Base-by-base conservation (phyloP, 1,140 invertebrate genomes). In the Lepidurus couesii region DNA sequence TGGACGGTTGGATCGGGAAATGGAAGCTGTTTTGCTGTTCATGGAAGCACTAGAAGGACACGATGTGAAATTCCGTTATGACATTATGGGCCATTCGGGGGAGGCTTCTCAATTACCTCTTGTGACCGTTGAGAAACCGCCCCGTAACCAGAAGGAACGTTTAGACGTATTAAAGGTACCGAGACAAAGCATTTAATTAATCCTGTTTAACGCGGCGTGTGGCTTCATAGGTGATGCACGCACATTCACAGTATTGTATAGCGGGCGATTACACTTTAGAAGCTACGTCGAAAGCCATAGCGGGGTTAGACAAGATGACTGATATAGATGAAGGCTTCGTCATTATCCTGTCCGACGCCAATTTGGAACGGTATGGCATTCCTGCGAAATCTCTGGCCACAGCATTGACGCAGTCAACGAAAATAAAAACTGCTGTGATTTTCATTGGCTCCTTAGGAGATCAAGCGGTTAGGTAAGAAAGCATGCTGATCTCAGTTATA, bases 391-490 rank as follows among this genome's bases (percentile, higher is more conserved):
- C 89, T 79, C 88, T 98, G 81, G 91, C 90, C 0, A 85, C 89
- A 75, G 90, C 93, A 21, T 85, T 99, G 73, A 92, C 89, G 24
- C 89, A 89, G 13, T 44, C 78, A 16, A 65, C 45, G 10, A 77
- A 77, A 80, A 91, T 96, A 0, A 95, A 95, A 84, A 92, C 93
- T 1, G 97, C 93, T 86, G 93, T 92, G 7, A 92, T 99, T 81
- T 98, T 98, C 82, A 97, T 99, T 82, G 97, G 96, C 53, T 96
- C 96, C 16, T 86, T 98, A 43, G 96, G 94, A 34, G 92, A 98
- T 84, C 95, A 99, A 87, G 97, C 96, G 24, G 87, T 89, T 73
- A 88, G 88, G 92, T 94, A 85, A 87, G 34, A 65, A 85, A 87
- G 7, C 45, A 53, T 78, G 1, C 13, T 24, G 21, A 34, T 34